These are phyloP conservation scores for Ormyrus pomaceus DNA, from an alignment of 2,888 invertebrate species.

Conservation along the genomic window DNA sequence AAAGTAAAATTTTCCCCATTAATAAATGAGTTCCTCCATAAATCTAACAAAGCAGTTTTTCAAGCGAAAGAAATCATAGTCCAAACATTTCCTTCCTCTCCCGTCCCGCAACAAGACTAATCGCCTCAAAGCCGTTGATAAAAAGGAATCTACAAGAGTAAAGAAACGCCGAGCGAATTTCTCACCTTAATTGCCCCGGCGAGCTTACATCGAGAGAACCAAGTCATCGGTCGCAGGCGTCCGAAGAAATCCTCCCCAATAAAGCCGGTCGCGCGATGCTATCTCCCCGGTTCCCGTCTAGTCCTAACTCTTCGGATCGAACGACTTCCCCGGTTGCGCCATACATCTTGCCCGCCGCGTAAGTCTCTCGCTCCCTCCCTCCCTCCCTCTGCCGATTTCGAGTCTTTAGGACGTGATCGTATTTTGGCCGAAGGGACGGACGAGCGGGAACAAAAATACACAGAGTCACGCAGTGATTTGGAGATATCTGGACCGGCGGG, in stretches of 20 bases:
- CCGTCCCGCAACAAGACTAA: not conserved
- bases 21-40: no score
- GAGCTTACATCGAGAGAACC: constrained; percentile 12
- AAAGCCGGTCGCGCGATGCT: constrained; percentile 37
- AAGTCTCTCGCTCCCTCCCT: not conserved
- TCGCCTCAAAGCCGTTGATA: not conserved
- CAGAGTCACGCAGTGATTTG: constrained; percentile 51
- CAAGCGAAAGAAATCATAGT: no score
- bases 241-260: constrained; percentile 26
- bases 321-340: constrained; percentile 16
- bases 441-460: constrained; percentile 19
- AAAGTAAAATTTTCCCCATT: no score
- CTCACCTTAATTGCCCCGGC: constrained; percentile 48
- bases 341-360: constrained; percentile 19
- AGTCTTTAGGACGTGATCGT: constrained; percentile 9
- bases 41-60: no score
- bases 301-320: constrained; percentile 43
- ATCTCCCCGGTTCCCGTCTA: constrained; percentile 28
- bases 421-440: constrained; percentile 14
- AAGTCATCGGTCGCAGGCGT: not conserved
- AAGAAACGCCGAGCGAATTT: constrained; percentile 31
- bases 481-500: constrained; percentile 40
- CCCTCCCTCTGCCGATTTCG: no score
- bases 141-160: not conserved
- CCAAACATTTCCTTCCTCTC: not conserved